A percentile compares a stretch with the other conserved stretches of the same genome.
phyloP scores from a whole-genome alignment of 2,888 invertebrate species.

The Carcina quercana region DNA sequence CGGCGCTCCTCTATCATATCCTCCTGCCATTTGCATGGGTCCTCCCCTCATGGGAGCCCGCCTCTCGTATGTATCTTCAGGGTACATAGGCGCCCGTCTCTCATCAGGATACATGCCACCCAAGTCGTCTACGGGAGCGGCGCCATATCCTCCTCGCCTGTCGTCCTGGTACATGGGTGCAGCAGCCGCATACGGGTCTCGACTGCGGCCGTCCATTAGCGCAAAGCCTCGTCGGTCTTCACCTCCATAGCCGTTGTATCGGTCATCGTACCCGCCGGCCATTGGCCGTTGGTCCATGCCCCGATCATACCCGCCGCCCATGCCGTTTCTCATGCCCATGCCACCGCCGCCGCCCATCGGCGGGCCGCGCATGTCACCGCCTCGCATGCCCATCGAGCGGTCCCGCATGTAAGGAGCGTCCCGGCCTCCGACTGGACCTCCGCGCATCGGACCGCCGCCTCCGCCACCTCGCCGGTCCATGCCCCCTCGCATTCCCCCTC shows the following conservation, averaged over 20 bases:
- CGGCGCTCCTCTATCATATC: slow-evolving; percentile 46
- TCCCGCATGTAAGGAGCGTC: slow-evolving; percentile 56
- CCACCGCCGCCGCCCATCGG: slow-evolving; percentile 71
- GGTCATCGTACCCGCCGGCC: slow-evolving; percentile 48
- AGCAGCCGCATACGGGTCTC: slow-evolving; percentile 49
- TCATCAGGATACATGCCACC: slow-evolving; percentile 31
- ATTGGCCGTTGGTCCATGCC: slow-evolving; percentile 37
- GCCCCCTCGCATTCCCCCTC: slow-evolving; percentile 65
- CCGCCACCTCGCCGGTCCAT: slow-evolving; percentile 50
- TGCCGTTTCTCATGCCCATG: slow-evolving; percentile 41
- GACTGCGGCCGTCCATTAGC: slow-evolving; percentile 48
- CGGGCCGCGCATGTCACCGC: slow-evolving; percentile 54
- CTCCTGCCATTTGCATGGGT: slow-evolving; percentile 35
- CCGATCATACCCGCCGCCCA: slow-evolving; percentile 44
- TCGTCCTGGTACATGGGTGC: slow-evolving; percentile 41
- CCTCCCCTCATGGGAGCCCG: slow-evolving; percentile 43
- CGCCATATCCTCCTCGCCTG: slow-evolving; percentile 31
- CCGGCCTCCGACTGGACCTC: slow-evolving; percentile 43
- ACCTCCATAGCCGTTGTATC: slow-evolving; percentile 58
- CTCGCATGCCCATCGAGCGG: slow-evolving; percentile 42
- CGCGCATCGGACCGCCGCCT: slow-evolving; percentile 41
- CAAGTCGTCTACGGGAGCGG: slow-evolving; percentile 18
- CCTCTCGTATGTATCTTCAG: slow-evolving; percentile 32
- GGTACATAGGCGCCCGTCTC: slow-evolving; percentile 26
- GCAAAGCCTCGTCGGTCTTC: slow-evolving; percentile 64